Conservation (phyloP, 2,113 vertebrate genomes). For the Ceyx cyanopectus region DNA sequence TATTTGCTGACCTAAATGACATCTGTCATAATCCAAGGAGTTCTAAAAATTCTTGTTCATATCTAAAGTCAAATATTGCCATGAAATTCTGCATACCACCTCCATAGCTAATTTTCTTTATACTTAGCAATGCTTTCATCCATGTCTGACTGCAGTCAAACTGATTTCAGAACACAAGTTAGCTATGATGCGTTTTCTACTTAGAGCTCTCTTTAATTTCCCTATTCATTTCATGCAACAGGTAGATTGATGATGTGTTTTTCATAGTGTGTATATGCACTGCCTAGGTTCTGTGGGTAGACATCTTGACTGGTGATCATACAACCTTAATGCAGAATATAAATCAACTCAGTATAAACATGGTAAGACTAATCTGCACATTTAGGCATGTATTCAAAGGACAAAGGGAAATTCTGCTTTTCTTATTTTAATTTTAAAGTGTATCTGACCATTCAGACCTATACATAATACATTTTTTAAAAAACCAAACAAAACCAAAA, state of each 20-base stretch:
- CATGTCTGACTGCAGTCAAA: background rate
- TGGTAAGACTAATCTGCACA: background rate
- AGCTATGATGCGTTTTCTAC: background rate
- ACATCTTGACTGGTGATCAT: background rate
- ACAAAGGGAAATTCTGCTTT: background rate
- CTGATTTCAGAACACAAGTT: background rate
- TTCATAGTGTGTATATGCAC: background rate
- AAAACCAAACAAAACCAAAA: too few relatives aligned
- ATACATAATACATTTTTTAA: background rate
- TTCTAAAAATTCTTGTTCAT: background rate
- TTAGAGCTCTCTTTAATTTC: background rate
- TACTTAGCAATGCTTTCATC: background rate
- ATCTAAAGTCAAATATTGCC: background rate
- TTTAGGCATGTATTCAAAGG: background rate
- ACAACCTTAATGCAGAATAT: background rate
- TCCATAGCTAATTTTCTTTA: background rate
- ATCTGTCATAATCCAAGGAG: background rate
- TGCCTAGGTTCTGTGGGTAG: background rate
- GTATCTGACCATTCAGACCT: background rate
- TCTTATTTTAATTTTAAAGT: background rate
- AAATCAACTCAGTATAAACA: background rate
- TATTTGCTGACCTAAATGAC: background rate
- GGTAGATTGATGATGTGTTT: background rate
- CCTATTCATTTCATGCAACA: background rate
- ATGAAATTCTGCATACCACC: background rate